phyloP scores from a whole-genome alignment of 2,888 invertebrate genomes.

The Chorisops tibialis region DNA sequence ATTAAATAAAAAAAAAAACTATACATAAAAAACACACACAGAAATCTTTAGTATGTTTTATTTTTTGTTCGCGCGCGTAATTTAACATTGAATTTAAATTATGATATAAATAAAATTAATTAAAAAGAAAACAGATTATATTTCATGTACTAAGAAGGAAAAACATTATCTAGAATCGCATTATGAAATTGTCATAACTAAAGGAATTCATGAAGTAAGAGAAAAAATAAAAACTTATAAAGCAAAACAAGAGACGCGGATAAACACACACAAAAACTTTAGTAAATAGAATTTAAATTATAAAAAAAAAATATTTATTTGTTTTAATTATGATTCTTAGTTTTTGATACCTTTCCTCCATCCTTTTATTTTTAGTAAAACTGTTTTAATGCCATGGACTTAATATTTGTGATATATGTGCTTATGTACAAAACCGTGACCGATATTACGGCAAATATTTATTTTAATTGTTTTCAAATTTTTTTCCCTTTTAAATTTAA shows the following conservation, averaged over 20 bases:
- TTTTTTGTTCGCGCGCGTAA: too few relatives aligned
- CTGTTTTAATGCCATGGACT: too few relatives aligned
- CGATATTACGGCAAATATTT: too few relatives aligned
- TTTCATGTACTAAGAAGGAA: constrained; percentile 16
- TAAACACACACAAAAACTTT: constrained; percentile 18
- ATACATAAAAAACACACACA: too few relatives aligned
- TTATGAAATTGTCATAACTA: constrained; percentile 17
- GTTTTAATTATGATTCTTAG: constrained; percentile 4
- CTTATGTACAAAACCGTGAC: too few relatives aligned
- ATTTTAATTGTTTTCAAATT: not conserved
- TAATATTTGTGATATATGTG: too few relatives aligned
- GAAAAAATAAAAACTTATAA: constrained; percentile 5
- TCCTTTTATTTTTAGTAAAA: not conserved
- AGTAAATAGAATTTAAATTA: constrained; percentile 27
- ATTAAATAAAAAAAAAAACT: too few relatives aligned
- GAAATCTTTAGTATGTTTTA: too few relatives aligned
- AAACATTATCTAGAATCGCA: too few relatives aligned
- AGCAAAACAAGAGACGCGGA: constrained; percentile 10
- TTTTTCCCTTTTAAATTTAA: too few relatives aligned
- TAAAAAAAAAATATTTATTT: constrained; percentile 20
- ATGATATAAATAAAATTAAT: too few relatives aligned
- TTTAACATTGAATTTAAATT: too few relatives aligned
- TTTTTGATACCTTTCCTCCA: not conserved
- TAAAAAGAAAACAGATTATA: not conserved
- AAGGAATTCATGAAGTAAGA: not conserved